phyloP scores from a whole-genome alignment of 2,113 vertebrate genomes.

The Rynchops niger region DNA sequence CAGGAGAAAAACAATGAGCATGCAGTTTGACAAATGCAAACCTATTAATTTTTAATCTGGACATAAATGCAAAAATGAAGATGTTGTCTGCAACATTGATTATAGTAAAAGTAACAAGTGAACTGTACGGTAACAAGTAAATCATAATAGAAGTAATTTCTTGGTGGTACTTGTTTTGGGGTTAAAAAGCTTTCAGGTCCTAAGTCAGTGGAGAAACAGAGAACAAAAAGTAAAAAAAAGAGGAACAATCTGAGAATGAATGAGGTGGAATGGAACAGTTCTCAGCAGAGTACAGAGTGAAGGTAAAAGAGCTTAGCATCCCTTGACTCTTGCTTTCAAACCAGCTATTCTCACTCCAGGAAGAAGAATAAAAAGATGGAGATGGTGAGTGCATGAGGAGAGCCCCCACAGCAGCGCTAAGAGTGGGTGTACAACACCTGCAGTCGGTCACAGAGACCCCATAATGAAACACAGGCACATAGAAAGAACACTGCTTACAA shows the following conservation, averaged over 20 bases:
- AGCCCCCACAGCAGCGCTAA: neutral
- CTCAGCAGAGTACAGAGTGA: neutral
- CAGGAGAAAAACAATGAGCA: neutral
- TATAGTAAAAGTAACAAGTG: neutral
- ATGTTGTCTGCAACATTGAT: neutral
- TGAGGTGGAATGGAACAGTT: neutral
- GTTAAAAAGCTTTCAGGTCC: neutral
- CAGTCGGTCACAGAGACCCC: neutral
- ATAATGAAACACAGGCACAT: neutral
- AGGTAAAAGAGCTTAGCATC: neutral
- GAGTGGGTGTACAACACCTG: neutral
- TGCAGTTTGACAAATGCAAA: constrained; percentile 3
- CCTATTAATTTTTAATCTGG: constrained; percentile 11
- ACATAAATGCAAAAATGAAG: neutral
- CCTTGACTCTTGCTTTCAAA: neutral
- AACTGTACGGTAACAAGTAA: neutral
- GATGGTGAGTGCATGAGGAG: neutral
- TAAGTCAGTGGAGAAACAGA: neutral
- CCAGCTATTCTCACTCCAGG: neutral
- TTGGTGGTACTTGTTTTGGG: neutral
- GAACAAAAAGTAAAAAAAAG: neutral
- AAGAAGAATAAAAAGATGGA: neutral
- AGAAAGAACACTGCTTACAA: neutral
- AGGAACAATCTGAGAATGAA: neutral
- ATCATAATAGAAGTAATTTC: neutral